phyloP scores from a whole-genome alignment of 2,888 invertebrate species.

The Pollenia labialis region DNA sequence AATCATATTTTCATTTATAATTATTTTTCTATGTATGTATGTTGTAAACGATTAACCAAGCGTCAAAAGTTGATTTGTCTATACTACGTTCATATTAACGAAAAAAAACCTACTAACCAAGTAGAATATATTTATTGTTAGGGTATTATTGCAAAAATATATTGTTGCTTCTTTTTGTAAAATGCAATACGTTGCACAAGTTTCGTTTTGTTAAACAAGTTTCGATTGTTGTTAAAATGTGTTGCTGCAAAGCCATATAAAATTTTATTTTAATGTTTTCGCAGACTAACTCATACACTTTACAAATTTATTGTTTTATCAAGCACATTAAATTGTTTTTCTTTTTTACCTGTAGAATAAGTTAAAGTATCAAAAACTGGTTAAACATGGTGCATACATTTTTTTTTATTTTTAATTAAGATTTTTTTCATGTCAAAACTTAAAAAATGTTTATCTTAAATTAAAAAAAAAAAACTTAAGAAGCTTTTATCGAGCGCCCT shows the following conservation, averaged over 20 bases:
- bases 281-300: background rate
- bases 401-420: constrained; percentile 19
- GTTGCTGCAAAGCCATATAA: constrained; percentile 17
- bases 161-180: constrained; percentile 9
- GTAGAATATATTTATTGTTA: background rate
- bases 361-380: constrained; percentile 50
- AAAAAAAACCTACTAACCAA: too few species aligned
- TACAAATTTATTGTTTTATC: constrained; percentile 17
- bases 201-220: constrained; percentile 43
- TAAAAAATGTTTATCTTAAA: background rate
- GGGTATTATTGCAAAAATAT: constrained; percentile 10
- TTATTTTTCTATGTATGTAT: too few species aligned
- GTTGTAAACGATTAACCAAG: too few species aligned
- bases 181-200: constrained; percentile 25
- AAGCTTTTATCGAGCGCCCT: background rate
- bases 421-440: constrained; percentile 17
- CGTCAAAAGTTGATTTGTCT: too few species aligned
- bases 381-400: constrained; percentile 56
- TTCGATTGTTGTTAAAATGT: constrained; percentile 32
- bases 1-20: too few species aligned
- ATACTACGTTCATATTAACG: too few species aligned
- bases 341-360: constrained; percentile 5
- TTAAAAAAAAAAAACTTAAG: background rate
- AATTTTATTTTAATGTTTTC: constrained; percentile 11
- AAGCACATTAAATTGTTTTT: constrained; percentile 24